A percentile compares a stretch with the other conserved stretches of the same genome.
These are phyloP conservation scores for Andricus quercusramuli DNA, from an alignment of 2,888 invertebrate genomes.

Conservation along the genomic window DNA sequence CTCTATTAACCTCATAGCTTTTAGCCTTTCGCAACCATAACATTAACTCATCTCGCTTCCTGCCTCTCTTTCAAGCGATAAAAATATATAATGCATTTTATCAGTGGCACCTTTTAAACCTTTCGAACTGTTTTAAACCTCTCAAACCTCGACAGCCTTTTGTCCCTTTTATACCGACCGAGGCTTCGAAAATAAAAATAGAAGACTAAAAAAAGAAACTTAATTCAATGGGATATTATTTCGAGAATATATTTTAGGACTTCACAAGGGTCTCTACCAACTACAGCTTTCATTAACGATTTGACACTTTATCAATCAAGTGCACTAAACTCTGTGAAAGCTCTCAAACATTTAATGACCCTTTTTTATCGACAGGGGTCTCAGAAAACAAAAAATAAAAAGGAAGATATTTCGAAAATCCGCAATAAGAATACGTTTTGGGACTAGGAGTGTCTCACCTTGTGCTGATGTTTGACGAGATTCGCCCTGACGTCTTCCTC, in stretches of 20 bases:
- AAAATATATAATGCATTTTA: background rate
- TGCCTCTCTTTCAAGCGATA: background rate
- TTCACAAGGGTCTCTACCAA: background rate
- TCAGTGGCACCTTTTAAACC: slow-evolving; percentile 2
- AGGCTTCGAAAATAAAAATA: background rate
- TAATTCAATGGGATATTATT: background rate
- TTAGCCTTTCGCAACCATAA: background rate
- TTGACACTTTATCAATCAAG: background rate
- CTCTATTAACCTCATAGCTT: background rate
- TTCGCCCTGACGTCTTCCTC: slow-evolving; percentile 95
- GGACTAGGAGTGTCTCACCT: slow-evolving; percentile 77
- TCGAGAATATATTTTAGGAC: background rate
- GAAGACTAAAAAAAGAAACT: background rate
- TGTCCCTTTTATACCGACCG: background rate
- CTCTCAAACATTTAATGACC: background rate
- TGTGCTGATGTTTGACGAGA: slow-evolving; percentile 92
- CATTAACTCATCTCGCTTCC: background rate
- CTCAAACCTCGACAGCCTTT: background rate
- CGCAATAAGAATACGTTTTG: background rate
- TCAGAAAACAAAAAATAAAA: background rate
- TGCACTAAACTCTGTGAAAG: background rate
- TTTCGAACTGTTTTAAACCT: background rate
- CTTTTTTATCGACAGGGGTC: background rate
- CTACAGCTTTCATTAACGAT: background rate
- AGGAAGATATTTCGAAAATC: background rate